Percentiles rank a stretch among this genome's conserved stretches.
Conservation (phyloP, 2,888 invertebrate genomes). For the Apamea epomidion region DNA sequence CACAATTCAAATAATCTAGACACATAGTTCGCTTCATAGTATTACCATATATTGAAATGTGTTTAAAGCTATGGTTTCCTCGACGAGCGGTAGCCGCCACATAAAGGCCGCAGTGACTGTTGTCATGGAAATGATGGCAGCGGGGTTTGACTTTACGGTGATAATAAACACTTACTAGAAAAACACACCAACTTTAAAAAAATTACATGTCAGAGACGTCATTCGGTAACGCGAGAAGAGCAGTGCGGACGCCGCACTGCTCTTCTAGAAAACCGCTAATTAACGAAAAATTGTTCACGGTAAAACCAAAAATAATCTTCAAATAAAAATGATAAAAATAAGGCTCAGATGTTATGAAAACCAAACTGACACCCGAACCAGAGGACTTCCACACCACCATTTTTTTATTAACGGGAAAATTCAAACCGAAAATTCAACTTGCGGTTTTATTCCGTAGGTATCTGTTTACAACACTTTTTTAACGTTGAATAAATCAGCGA, state of each 20-base stretch:
- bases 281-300: background rate
- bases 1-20: background rate
- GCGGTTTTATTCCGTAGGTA: constrained; percentile 46
- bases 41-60: background rate
- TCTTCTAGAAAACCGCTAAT: background rate
- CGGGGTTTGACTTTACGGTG: background rate
- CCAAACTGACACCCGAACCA: constrained; percentile 16
- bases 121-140: too few species aligned
- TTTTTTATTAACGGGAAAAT: constrained; percentile 52
- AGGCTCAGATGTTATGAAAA: constrained; percentile 17
- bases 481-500: too few species aligned
- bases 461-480: constrained; percentile 47
- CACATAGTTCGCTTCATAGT: background rate
- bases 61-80: background rate
- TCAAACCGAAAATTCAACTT: constrained; percentile 50
- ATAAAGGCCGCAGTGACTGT: too few species aligned
- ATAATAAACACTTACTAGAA: background rate
- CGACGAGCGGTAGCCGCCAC: background rate
- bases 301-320: constrained; percentile 1
- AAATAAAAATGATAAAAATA: background rate
- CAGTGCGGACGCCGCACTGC: background rate
- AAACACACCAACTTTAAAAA: background rate
- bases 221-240: background rate
- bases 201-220: background rate
- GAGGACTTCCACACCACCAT: constrained; percentile 16